Evolutionary conservation across 2,888 invertebrate species (phyloP), one percentile per base, ranked within the genome.

Genomic region (Hirtodrosophila duncani): DNA sequence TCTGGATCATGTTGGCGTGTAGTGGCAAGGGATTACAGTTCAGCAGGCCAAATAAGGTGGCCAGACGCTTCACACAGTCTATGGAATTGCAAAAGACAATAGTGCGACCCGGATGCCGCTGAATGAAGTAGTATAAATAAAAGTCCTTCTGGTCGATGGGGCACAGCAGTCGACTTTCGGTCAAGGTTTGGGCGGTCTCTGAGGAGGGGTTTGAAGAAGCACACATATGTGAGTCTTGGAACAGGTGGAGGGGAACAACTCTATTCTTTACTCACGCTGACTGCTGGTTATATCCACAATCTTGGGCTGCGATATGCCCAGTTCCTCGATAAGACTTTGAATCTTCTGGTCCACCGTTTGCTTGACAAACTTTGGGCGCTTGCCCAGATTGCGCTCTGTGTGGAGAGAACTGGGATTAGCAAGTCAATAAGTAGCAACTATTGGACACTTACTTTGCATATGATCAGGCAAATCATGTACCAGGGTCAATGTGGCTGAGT

Each of bases 61-160:
- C 89, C 65, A 94, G 85, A 49, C 98, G 89, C 72, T 93, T 92
- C 0, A 98, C 96, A 84, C 97, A 96, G 56, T 97, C 96, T 44
- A 99, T 98, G 36, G 93, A 97, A 89, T 94, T 96, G 82, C 92
- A 95, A 86, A 99, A 99, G 24, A 99, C 93, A 21, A 99, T 91
- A 0, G 97, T 97, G 37, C 98, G 88, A 0, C 98, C 98, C 0
- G 93, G 92, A 87, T 98, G 94, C 29, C 91, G 90, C 71, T 92
- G 91, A 42, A 93, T 85, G 77, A 99, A 94, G 83, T 98, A 99
- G 85, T 95, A 98, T 1, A 99, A 88, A 83, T 97, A 95, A 38
- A 92, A 91, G 86, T 99, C 99, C 87, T 99, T 96, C 49, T 95
- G 92, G 30, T 93, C 92, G 20, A 92, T 87, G 0, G 91, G 88